phyloP scores from a whole-genome alignment of 1,140 invertebrate species.

The Bombus sylvicola region DNA sequence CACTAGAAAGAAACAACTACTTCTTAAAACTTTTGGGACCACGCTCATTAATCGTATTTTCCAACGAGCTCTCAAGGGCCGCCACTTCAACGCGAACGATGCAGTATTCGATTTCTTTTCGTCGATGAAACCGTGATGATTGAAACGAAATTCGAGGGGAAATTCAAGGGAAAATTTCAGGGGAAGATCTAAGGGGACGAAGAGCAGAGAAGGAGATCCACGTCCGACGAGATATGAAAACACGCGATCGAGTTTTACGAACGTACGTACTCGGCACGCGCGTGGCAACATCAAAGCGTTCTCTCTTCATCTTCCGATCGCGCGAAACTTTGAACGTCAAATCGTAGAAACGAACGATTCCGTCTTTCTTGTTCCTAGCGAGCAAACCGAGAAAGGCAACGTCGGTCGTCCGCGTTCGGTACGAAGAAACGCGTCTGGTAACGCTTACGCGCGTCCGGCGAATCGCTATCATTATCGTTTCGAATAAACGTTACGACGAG shows the following conservation, averaged over 20 bases:
- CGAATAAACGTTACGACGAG: no score
- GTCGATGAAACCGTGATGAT: background rate
- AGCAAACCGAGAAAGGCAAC: no score
- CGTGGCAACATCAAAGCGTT: background rate
- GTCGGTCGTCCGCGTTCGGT: no score
- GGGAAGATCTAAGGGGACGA: background rate
- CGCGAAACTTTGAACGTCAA: background rate
- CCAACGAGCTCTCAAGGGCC: constrained; percentile 36
- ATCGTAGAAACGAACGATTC: background rate
- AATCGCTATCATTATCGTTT: no score
- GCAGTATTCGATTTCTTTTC: constrained; percentile 58
- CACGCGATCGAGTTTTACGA: constrained; percentile 5
- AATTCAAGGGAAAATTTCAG: no score
- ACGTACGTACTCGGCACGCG: no score
- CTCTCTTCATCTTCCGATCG: background rate
- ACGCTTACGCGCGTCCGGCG: no score
- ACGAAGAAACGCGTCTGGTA: no score
- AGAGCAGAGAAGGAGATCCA: constrained; percentile 13
- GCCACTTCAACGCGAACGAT: constrained; percentile 48
- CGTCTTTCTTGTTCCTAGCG: no score
- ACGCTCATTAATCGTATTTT: constrained; percentile 63
- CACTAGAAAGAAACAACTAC: constrained; percentile 46
- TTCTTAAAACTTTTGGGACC: constrained; percentile 70
- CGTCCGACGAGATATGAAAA: constrained; percentile 15
- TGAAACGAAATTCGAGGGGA: no score